phyloP scores from a whole-genome alignment of 1,140 invertebrate genomes.

The Lasioglossum baleicum region DNA sequence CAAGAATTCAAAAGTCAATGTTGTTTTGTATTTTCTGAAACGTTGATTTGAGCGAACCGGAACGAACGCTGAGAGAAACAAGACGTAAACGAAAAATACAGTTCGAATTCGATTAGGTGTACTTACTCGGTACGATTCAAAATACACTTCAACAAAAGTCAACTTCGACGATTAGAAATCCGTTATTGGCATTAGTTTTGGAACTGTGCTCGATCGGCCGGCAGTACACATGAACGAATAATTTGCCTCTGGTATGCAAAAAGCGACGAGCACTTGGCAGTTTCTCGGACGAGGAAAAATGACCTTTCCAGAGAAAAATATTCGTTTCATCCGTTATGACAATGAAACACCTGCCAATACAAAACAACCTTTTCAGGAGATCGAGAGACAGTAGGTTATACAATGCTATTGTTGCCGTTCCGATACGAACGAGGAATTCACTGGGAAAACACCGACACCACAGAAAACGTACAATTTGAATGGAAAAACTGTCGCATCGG shows the following conservation, averaged over 20 bases:
- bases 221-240: slow-evolving; percentile 4
- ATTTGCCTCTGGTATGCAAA: neutral
- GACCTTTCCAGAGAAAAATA: slow-evolving; percentile 46
- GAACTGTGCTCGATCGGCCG: neutral
- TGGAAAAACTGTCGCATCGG: slow-evolving; percentile 16
- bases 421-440: neutral
- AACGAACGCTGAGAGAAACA: neutral
- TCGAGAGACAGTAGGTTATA: neutral
- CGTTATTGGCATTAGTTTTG: neutral
- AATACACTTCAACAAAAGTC: neutral
- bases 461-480: neutral
- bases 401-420: neutral
- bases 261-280: neutral
- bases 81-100: neutral
- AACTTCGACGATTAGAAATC: neutral
- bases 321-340: slow-evolving; percentile 48
- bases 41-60: neutral
- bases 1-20: neutral
- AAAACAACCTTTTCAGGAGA: slow-evolving; percentile 13
- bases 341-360: slow-evolving; percentile 44
- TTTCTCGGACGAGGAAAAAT: slow-evolving; percentile 11
- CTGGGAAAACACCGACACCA: neutral
- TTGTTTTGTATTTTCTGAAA: neutral
- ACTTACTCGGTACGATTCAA: slow-evolving; percentile 22
- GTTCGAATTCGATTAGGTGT: neutral